Evolutionary conservation across 2,797 vertebrate species (phyloP), one percentile per base, ranked within the genome.

Genomic region (Amazona finschi): DNA sequence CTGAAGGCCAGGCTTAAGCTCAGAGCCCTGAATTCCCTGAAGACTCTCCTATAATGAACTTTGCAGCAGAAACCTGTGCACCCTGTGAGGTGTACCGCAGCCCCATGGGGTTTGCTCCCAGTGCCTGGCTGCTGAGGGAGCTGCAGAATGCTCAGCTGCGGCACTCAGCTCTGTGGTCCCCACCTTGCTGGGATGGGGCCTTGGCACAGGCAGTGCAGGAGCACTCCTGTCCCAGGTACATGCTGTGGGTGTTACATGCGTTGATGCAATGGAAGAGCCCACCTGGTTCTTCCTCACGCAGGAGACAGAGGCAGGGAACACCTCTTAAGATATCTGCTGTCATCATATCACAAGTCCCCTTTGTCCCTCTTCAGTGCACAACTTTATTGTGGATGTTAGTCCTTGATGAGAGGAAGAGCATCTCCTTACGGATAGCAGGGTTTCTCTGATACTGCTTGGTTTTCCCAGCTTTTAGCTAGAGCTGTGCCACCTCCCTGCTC

Each of bases 141-240:
- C 27, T 3, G 3, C 41, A 60, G 79, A 25, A 22, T 33, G 70
- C 76, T 57, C n/a, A 33, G 21, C 20, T 85, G 66, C 57, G 77
- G 50, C 47, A 44, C 33, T 53, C 62, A 33, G n/a, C 44, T 61
- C 67, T 60, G 12, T 19, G 44, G 15, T 74, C 43, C 39, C 43
- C 74, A 41, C 11, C 47, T 28, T 49, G 43, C 39, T 53, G 28
- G 61, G 33, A 50, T 21, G 27, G 78, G 47, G 17, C 30, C 44
- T 21, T 72, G 60, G 16, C 75, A n/a, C 0, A 0, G 36, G 30
- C 71, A 28, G 10, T 11, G 20, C 4, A 6, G 36, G 38, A 77
- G 16, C 20, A 7, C 65, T 77, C 39, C 46, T 57, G 52, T 55
- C 49, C 38, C 2, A 1, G 0, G 0, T 8, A 4, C 5, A 0